A percentile compares a stretch with the other conserved stretches of the same genome.
Evolutionary conservation across 2,888 invertebrate genomes (phyloP).

Genomic region (Pristionchus japonicus): DNA sequence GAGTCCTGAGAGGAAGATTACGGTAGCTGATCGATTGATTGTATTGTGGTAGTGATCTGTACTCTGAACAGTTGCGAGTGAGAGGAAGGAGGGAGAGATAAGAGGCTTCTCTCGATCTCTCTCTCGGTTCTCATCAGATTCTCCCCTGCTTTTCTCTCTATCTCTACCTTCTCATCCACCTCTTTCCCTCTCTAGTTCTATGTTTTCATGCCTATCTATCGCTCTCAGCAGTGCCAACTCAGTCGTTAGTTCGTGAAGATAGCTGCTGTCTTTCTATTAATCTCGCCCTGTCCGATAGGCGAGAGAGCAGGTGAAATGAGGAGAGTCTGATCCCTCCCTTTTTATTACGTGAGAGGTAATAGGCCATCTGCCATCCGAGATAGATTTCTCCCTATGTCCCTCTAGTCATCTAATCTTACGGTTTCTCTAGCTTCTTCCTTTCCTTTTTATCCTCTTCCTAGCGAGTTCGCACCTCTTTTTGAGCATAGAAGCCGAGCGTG

Average conservation of each 20-base stretch:
- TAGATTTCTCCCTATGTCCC: no score
- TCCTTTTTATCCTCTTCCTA: not conserved
- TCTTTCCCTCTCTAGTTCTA: constrained; percentile 9
- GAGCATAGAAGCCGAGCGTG: not conserved
- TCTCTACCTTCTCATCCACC: not conserved
- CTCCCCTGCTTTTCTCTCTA: not conserved
- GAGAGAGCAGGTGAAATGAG: no score
- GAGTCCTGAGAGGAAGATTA: constrained; percentile 22
- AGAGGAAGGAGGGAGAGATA: not conserved
- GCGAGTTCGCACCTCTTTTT: not conserved
- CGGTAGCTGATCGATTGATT: not conserved
- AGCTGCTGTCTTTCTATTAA: no score
- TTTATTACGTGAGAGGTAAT: no score
- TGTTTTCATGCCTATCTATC: not conserved
- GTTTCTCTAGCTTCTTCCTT: not conserved
- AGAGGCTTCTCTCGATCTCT: not conserved
- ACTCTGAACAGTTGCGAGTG: not conserved
- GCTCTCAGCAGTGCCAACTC: not conserved
- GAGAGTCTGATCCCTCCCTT: no score
- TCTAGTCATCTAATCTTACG: not conserved
- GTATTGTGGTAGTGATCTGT: not conserved
- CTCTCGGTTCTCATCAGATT: not conserved
- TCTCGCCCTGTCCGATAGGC: no score
- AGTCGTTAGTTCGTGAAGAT: not conserved
- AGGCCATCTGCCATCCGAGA: not conserved